Conservation (phyloP, 1,140 invertebrate species). For the Leptinotarsa undecemlineata region DNA sequence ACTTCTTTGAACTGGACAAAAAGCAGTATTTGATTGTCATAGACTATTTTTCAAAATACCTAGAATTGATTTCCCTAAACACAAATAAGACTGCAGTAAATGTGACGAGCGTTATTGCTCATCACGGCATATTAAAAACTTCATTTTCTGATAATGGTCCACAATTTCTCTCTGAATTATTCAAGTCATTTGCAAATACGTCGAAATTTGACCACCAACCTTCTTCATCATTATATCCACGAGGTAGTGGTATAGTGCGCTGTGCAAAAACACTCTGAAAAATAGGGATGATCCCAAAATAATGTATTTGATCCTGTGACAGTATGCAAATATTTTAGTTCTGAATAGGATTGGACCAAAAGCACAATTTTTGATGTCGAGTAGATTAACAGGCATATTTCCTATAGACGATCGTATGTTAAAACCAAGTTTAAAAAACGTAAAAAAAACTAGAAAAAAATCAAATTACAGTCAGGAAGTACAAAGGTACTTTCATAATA, state of each 20-base stretch:
- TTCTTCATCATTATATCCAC: neutral
- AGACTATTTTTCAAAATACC: neutral
- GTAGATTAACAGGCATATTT: neutral
- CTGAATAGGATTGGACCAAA: neutral
- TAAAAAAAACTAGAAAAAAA: neutral
- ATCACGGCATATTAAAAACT: neutral
- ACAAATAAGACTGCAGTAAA: neutral
- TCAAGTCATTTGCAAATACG: neutral
- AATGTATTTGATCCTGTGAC: neutral
- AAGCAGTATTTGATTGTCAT: too few relatives aligned
- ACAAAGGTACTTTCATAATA: neutral
- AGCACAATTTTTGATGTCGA: neutral
- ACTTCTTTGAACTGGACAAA: neutral
- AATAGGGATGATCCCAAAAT: neutral
- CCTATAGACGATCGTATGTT: neutral
- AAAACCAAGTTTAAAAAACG: neutral
- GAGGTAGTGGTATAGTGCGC: neutral
- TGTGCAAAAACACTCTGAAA: neutral
- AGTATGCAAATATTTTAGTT: neutral
- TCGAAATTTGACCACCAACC: neutral
- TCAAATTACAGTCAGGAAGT: neutral
- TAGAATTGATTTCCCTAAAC: neutral
- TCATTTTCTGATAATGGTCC: neutral
- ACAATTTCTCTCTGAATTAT: neutral
- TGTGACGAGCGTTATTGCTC: neutral